phyloP scores from a whole-genome alignment of 2,888 invertebrate species.

The Baronia brevicornis region DNA sequence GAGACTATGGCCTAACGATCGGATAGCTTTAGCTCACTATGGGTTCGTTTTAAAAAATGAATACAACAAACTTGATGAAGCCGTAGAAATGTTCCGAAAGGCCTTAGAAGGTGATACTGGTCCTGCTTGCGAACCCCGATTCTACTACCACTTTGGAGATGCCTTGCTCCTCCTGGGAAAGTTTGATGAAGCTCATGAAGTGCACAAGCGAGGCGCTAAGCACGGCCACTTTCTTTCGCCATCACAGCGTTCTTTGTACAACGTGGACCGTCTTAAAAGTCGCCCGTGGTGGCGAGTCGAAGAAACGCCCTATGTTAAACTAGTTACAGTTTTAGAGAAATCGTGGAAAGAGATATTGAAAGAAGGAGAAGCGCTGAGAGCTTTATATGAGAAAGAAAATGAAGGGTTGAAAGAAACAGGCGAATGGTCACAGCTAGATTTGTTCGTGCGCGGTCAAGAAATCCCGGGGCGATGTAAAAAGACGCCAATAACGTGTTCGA shows the following conservation, averaged over 20 bases:
- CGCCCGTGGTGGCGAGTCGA: slow-evolving; percentile 87
- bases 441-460: slow-evolving; percentile 81
- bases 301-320: slow-evolving; percentile 78
- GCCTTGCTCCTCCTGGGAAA: slow-evolving; percentile 81
- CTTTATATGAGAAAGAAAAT: slow-evolving; percentile 74
- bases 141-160: slow-evolving; percentile 91
- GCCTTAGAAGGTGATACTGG: slow-evolving; percentile 81
- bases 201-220: slow-evolving; percentile 56
- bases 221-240: slow-evolving; percentile 77
- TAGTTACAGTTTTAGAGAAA: slow-evolving; percentile 77
- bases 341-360: slow-evolving; percentile 86
- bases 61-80: slow-evolving; percentile 78
- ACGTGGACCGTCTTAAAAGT: slow-evolving; percentile 82
- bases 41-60: slow-evolving; percentile 84
- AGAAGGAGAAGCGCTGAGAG: slow-evolving; percentile 73
- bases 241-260: slow-evolving; percentile 90
- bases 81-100: slow-evolving; percentile 77
- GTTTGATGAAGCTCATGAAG: slow-evolving; percentile 77
- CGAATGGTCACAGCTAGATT: slow-evolving; percentile 89
- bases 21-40: slow-evolving; percentile 84
- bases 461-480: slow-evolving; percentile 57
- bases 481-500: slow-evolving; percentile 84
- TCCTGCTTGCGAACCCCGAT: slow-evolving; percentile 85
- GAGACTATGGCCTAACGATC: slow-evolving; percentile 82
- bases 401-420: slow-evolving; percentile 82